Conservation (phyloP, 2,797 vertebrate genomes). For the Eutrigla gurnardus region DNA sequence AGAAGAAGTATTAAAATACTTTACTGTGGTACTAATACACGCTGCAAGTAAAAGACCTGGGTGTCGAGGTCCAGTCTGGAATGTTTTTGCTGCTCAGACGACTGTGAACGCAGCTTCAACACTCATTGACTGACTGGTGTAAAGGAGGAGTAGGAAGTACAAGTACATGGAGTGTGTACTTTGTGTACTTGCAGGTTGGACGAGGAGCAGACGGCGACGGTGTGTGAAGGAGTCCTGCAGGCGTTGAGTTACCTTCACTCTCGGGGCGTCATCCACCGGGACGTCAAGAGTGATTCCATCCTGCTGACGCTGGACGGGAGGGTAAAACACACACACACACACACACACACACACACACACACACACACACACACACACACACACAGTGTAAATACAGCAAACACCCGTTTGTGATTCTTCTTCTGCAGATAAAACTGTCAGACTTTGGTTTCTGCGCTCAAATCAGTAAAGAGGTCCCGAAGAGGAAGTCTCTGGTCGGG, state of each 20-base stretch:
- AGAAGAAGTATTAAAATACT: not conserved
- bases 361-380: not conserved
- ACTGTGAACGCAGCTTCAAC: too few species aligned
- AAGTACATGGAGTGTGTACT: not conserved
- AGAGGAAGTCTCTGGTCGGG: constrained; percentile 94
- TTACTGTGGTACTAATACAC: not conserved
- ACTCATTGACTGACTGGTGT: too few species aligned
- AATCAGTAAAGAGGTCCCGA: constrained; percentile 95
- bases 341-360: not conserved
- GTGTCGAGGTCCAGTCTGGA: too few species aligned
- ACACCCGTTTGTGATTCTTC: not conserved
- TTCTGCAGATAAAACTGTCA: constrained; percentile 92
- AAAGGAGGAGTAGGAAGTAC: too few species aligned
- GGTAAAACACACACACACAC: constrained; percentile 73
- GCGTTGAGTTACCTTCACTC: constrained; percentile 93
- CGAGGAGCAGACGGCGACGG: constrained; percentile 96
- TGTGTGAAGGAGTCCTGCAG: constrained; percentile 94
- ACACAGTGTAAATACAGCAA: not conserved
- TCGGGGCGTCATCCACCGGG: constrained; percentile 95
- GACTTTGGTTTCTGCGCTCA: constrained; percentile 99
- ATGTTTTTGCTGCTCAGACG: too few species aligned
- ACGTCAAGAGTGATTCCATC: constrained; percentile 98
- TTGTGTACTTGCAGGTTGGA: constrained; percentile 83
- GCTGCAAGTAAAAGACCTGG: too few species aligned
- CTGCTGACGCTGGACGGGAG: constrained; percentile 93